phyloP scores from a whole-genome alignment of 2,113 vertebrate genomes.

The Eublepharis macularius region DNA sequence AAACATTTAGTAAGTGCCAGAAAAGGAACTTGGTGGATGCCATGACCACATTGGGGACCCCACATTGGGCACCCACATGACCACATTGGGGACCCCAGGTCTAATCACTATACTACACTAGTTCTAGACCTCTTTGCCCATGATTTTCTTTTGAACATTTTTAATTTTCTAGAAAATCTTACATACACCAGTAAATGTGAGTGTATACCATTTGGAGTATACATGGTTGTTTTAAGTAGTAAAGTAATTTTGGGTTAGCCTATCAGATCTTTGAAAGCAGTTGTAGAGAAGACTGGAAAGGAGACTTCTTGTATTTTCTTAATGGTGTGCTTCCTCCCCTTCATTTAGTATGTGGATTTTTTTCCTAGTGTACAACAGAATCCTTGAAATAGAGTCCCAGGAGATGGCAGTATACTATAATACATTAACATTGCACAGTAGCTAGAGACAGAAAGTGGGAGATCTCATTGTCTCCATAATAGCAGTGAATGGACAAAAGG shows the following conservation, averaged over 20 bases:
- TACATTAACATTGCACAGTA: slow-evolving; percentile 43
- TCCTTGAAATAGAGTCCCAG: slow-evolving; percentile 53
- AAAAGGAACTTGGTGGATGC: too few species aligned
- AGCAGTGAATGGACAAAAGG: slow-evolving; percentile 27
- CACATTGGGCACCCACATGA: too few species aligned
- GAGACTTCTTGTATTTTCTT: background rate
- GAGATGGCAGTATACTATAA: slow-evolving; percentile 53
- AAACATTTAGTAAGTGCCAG: too few species aligned
- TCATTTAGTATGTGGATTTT: slow-evolving; percentile 16
- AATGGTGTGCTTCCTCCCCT: background rate
- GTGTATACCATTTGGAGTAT: background rate
- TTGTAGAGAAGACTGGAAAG: background rate
- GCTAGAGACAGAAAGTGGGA: background rate
- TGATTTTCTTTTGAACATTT: background rate
- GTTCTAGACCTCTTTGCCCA: background rate
- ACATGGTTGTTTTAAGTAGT: background rate
- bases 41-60: too few species aligned
- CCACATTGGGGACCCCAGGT: too few species aligned
- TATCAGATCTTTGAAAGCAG: background rate
- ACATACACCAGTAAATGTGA: background rate
- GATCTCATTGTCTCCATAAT: slow-evolving; percentile 38
- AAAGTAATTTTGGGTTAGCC: background rate
- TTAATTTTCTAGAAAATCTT: background rate
- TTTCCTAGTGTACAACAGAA: background rate
- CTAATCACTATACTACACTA: too few species aligned